Conservation (phyloP, 2,113 vertebrate genomes). For the Egretta garzetta region DNA sequence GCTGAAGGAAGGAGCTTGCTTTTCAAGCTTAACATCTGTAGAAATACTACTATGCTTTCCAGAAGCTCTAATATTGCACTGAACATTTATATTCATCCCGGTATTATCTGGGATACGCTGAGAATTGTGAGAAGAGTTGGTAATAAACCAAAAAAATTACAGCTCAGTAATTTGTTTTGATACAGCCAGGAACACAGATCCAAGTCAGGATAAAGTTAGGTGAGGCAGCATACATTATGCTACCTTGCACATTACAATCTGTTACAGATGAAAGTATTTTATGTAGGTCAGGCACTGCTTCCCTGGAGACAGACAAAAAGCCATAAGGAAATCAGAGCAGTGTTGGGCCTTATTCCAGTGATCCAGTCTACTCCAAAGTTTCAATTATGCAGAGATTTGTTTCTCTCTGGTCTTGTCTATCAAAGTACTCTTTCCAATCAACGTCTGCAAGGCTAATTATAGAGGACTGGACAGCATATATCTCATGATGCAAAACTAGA, state of each 20-base stretch:
- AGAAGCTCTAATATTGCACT: background rate
- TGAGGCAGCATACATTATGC: background rate
- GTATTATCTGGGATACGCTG: background rate
- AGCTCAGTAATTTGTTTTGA: background rate
- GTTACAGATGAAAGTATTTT: constrained; percentile 3
- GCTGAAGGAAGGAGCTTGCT: background rate
- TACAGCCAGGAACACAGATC: background rate
- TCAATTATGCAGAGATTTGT: background rate
- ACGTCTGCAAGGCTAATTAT: background rate
- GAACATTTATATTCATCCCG: background rate
- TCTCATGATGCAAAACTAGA: background rate
- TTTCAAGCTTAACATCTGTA: background rate
- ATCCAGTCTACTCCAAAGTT: background rate
- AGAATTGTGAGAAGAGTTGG: background rate
- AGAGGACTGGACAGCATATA: background rate
- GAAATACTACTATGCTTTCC: background rate
- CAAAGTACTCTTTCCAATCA: background rate
- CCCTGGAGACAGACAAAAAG: background rate
- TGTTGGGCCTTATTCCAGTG: background rate
- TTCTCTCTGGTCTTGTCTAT: background rate
- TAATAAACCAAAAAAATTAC: background rate
- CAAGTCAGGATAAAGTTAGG: background rate
- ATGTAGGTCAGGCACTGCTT: constrained; percentile 40
- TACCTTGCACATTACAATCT: background rate
- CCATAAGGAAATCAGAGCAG: background rate